Evolutionary conservation across 2,113 vertebrate species (phyloP).

Genomic region (Rhinogobius similis): DNA sequence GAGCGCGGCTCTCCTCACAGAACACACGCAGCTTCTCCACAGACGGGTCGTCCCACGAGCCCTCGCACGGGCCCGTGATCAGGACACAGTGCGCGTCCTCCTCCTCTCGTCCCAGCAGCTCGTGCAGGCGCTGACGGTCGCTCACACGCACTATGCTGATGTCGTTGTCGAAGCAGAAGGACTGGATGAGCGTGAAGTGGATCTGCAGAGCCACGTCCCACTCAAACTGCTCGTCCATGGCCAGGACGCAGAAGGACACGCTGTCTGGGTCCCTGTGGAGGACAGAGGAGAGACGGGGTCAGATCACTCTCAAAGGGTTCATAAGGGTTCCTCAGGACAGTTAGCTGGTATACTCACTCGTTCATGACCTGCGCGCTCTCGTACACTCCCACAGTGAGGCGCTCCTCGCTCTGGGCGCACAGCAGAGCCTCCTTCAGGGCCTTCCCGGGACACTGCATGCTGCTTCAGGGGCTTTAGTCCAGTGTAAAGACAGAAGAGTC

Average conservation of each 20-base stretch:
- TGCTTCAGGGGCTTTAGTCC: conserved; percentile 40
- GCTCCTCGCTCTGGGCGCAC: conserved; percentile 84
- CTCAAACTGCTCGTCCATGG: conserved; percentile 72
- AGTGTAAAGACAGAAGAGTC: conserved; percentile 14
- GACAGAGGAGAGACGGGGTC: not conserved
- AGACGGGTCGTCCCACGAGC: conserved; percentile 79
- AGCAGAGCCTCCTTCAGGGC: conserved; percentile 86
- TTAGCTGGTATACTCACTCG: conserved; percentile 81
- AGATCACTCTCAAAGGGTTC: conserved; percentile 32
- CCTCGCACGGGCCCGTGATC: conserved; percentile 73
- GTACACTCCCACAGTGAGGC: conserved; percentile 91
- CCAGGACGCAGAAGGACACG: conserved; percentile 78
- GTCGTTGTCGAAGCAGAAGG: conserved; percentile 83
- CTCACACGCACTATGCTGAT: conserved; percentile 81
- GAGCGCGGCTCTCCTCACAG: conserved; percentile 77
- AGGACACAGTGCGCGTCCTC: conserved; percentile 81
- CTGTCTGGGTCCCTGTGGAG: conserved; percentile 68
- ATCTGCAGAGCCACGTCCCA: conserved; percentile 79
- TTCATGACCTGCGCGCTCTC: conserved; percentile 96
- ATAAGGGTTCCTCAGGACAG: not conserved
- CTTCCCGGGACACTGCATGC: conserved; percentile 85
- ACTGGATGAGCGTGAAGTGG: conserved; percentile 84
- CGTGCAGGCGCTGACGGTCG: conserved; percentile 72
- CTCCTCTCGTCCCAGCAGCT: conserved; percentile 66
- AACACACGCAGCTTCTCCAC: conserved; percentile 83